phyloP scores from a whole-genome alignment of 2,113 vertebrate genomes.

The Xenopus laevis region DNA sequence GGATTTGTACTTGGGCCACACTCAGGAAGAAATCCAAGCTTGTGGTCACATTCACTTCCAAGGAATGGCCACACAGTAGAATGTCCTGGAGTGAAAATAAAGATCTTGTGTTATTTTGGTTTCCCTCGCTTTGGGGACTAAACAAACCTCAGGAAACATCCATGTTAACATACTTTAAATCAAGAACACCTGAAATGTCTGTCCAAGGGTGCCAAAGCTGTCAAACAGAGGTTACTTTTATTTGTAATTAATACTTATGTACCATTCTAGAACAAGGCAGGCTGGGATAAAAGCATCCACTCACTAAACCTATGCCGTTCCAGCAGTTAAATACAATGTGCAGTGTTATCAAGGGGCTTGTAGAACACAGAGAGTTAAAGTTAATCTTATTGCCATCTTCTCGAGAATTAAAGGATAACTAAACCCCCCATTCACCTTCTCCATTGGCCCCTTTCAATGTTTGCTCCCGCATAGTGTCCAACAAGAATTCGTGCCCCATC shows the following conservation, averaged over 20 bases:
- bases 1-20: slow-evolving; percentile 88
- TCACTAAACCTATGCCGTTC: slow-evolving; percentile 7
- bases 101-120: slow-evolving; percentile 36
- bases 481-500: no score
- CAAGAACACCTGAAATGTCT: slow-evolving; percentile 23
- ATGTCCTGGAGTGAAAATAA: slow-evolving; percentile 75
- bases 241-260: slow-evolving; percentile 30
- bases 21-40: slow-evolving; percentile 93
- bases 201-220: slow-evolving; percentile 21
- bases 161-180: slow-evolving; percentile 41
- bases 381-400: no score
- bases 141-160: slow-evolving; percentile 37
- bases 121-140: slow-evolving; percentile 26
- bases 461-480: no score
- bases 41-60: slow-evolving; percentile 95
- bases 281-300: slow-evolving; percentile 4
- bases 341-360: no score
- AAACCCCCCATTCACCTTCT: no score
- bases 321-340: background rate
- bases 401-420: no score
- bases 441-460: no score
- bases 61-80: slow-evolving; percentile 96
- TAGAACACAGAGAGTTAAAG: no score
- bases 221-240: slow-evolving; percentile 32
- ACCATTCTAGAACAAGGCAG: background rate